These are phyloP conservation scores for Drosophila nr. perissopoda DNA, from an alignment of 2,888 invertebrate genomes.

Conservation along the genomic window DNA sequence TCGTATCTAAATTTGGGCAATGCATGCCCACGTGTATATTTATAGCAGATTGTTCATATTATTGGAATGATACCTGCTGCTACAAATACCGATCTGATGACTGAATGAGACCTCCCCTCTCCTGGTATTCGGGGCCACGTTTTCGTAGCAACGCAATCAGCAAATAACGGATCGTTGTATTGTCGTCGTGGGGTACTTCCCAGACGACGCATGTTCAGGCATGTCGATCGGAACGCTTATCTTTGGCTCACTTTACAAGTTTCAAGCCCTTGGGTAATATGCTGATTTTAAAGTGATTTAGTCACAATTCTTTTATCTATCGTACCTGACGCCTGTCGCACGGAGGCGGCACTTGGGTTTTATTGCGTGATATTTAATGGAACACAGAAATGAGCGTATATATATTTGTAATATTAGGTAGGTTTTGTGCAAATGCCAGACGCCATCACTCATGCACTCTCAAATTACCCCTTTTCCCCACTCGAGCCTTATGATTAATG, in stretches of 20 bases:
- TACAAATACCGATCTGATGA: slow-evolving; percentile 66
- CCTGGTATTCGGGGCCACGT: neutral
- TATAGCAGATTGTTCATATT: slow-evolving; percentile 50
- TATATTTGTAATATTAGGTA: neutral
- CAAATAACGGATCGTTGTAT: slow-evolving; percentile 36
- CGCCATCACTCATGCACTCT: slow-evolving; percentile 22
- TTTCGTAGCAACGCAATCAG: slow-evolving; percentile 37
- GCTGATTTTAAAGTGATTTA: slow-evolving; percentile 60
- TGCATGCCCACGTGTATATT: slow-evolving; percentile 29
- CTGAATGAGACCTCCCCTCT: slow-evolving; percentile 22
- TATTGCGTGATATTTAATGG: slow-evolving; percentile 12
- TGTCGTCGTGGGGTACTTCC: slow-evolving; percentile 52
- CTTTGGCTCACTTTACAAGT: slow-evolving; percentile 40
- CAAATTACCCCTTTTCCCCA: slow-evolving; percentile 8
- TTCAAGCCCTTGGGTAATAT: slow-evolving; percentile 56
- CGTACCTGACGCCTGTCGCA: slow-evolving; percentile 20
- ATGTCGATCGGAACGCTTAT: slow-evolving; percentile 47
- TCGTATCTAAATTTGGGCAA: slow-evolving; percentile 22
- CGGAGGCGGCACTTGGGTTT: slow-evolving; percentile 2
- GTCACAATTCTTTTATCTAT: slow-evolving; percentile 59
- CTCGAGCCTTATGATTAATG: slow-evolving; percentile 58
- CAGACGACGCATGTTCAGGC: slow-evolving; percentile 26
- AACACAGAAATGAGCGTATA: neutral
- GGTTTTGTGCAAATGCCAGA: slow-evolving; percentile 19
- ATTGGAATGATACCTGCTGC: slow-evolving; percentile 40